Base-by-base conservation (phyloP, 2,888 invertebrate genomes). In the Drosophila tanythrix region DNA sequence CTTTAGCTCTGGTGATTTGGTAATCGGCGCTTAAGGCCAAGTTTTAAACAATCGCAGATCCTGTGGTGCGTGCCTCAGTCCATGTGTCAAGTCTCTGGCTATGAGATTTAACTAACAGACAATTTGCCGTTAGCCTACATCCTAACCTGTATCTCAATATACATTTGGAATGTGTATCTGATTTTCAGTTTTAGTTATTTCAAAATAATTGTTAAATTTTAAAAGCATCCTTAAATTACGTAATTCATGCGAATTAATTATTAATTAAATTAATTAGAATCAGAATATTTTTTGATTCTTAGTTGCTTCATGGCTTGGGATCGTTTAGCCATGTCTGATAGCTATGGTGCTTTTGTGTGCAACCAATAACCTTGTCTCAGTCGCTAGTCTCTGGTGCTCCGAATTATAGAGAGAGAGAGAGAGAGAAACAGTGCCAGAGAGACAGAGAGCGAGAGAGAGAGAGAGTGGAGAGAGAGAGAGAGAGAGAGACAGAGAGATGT, bases 21-120 rank as follows among this genome's bases (percentile, higher is more conserved):
- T 35, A 46, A 13, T 27, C 36, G 35, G 35, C 21, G 59, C 59
- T 21, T 59, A 3, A 15, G 36, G 35, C 51, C n/a, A 55, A 38
- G 27, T 40, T 40, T 40, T 11, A 51, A 31, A n/a, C 51, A n/a
- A 50, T 50, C 27, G 27, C 50, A 50, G 50, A 5, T 27, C 27
- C 50, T 50, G 27, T 18, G 15, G 50, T 10, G 11, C 21, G 11
- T 43, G 43, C 43, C 43, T 21, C 11, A 21, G 21, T 13, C 43
- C 21, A 11, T 18, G 50, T 27, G 18, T 48, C 25, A 21, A 51
- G 11, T n/a, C 50, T 18, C 10, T 18, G 50, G 27, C 50, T 25
- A 8, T 25, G 3, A 46, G 15, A 8, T 46, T 15, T 25, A 15
- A 15, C 46, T 15, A 25, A 25, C 15, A 46, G 25, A 46, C 15